Conservation (phyloP, 2,113 vertebrate genomes). For the Channa maculata region DNA sequence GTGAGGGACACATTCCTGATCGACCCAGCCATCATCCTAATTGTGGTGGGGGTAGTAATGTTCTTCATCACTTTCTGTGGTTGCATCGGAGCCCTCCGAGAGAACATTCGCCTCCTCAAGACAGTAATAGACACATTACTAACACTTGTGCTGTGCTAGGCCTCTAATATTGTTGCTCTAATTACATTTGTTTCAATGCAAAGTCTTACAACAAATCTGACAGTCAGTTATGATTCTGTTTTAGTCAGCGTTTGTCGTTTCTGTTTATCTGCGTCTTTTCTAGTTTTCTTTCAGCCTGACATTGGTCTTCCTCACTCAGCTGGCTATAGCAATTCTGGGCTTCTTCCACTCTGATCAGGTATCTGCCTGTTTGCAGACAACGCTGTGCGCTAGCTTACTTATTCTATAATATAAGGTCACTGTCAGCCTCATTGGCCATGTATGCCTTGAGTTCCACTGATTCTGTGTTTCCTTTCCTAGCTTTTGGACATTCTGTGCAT, state of each 20-base stretch:
- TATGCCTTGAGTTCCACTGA: slow-evolving; percentile 22
- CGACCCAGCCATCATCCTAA: slow-evolving; percentile 84
- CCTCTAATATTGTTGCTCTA: slow-evolving; percentile 2
- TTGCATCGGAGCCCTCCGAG: slow-evolving; percentile 83
- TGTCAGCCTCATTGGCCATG: not conserved
- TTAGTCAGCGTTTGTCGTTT: slow-evolving; percentile 1
- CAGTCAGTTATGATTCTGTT: not conserved
- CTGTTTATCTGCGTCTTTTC: slow-evolving; percentile 13
- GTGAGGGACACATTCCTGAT: slow-evolving; percentile 84
- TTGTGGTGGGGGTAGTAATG: slow-evolving; percentile 86
- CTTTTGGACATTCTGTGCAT: slow-evolving; percentile 33
- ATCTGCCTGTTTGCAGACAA: slow-evolving; percentile 10
- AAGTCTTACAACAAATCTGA: slow-evolving; percentile 36
- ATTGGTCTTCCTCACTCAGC: slow-evolving; percentile 82
- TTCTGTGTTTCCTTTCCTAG: slow-evolving; percentile 7
- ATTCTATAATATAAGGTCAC: slow-evolving; percentile 13
- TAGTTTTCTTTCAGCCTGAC: slow-evolving; percentile 84
- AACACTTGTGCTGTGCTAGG: slow-evolving; percentile 4
- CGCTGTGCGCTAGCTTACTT: not conserved
- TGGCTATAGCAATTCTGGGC: slow-evolving; percentile 81
- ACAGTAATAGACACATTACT: slow-evolving; percentile 74
- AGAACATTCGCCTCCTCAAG: slow-evolving; percentile 85
- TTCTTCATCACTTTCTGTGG: slow-evolving; percentile 88
- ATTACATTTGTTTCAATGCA: slow-evolving; percentile 17
- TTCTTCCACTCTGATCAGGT: slow-evolving; percentile 86